Evolutionary conservation across 2,113 vertebrate species (phyloP), one percentile per base, ranked within the genome.

Genomic region (Gymnogyps californianus): DNA sequence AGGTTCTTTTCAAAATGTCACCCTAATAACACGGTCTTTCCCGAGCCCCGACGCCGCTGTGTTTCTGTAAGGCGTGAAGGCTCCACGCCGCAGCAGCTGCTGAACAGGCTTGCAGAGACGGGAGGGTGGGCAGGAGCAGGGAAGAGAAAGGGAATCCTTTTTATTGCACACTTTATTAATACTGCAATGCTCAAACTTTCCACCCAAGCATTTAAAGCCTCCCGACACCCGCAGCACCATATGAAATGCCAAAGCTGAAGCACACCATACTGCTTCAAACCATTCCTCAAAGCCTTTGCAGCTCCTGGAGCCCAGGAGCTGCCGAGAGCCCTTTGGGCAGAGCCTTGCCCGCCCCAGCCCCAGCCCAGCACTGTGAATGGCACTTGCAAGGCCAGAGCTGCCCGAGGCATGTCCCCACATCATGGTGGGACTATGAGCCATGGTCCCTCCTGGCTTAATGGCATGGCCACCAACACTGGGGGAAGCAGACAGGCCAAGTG

Each of bases 121-220:
- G 31, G 55, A 89, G 69, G 13, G 72, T 71, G 69, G 79, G 58
- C 65, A 79, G 47, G 47, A 93, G 69, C 80, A 79, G 57, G 47
- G 72, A 71, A 76, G 44, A 47, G 78, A 69, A 91, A 58, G 83
- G 90, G 90, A 97, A 93, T 95, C 89, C 59, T 81, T 96, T 93
- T 93, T 91, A 85, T 20, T 89, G 25, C 47, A 49, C 26, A 10
- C 44, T 96, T 96, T 36, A 95, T 76, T 86, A 86, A 65, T 16
- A 83, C 19, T 47, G 42, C 65, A 76, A 10, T 26, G 85, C 51
- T 91, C 93, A 95, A 82, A 92, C 34, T 97, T 97, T 97, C 97
- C 96, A 96, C 57, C 22, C 65, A 74, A 89, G 83, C 67, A 88
- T 79, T 87, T 77, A 89, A 95, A 89, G 61, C 71, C 32, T 72